Evolutionary conservation across 2,888 invertebrate species (phyloP).

Genomic region (Magallana nippona): DNA sequence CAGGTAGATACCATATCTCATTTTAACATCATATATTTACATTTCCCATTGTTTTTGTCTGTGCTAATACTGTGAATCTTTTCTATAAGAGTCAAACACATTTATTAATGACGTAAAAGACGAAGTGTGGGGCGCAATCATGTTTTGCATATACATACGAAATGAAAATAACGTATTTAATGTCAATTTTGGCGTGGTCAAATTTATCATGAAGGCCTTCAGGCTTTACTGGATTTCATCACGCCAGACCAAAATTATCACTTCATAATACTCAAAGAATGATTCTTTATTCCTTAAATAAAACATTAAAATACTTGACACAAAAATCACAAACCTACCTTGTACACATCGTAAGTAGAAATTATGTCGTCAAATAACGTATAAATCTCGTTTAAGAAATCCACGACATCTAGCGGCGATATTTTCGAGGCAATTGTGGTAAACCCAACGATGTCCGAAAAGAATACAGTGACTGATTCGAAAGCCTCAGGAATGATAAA

Average conservation of each 20-base stretch:
- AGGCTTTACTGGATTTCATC: too few relatives aligned
- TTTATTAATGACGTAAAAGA: too few relatives aligned
- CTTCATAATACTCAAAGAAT: too few relatives aligned
- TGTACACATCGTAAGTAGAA: slow-evolving; percentile 61
- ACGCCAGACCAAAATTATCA: too few relatives aligned
- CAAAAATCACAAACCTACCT: slow-evolving; percentile 50
- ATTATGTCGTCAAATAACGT: slow-evolving; percentile 63
- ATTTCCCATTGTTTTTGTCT: neutral
- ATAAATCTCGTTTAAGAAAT: slow-evolving; percentile 65
- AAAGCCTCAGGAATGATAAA: slow-evolving; percentile 56
- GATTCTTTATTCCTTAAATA: too few relatives aligned
- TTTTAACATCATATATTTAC: neutral
- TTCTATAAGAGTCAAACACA: too few relatives aligned
- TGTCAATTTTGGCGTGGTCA: too few relatives aligned
- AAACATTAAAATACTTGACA: too few relatives aligned
- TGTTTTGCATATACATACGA: too few relatives aligned
- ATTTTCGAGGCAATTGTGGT: slow-evolving; percentile 61
- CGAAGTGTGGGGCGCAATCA: too few relatives aligned
- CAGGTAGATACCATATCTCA: neutral
- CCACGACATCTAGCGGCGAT: slow-evolving; percentile 62
- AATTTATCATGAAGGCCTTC: too few relatives aligned
- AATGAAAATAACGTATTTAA: too few relatives aligned
- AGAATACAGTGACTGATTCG: slow-evolving; percentile 62
- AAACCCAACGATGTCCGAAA: slow-evolving; percentile 68
- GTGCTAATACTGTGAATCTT: neutral